Evolutionary conservation across 2,888 invertebrate species (phyloP), one percentile per base, ranked within the genome.

Genomic region (Torymus tubicola): DNA sequence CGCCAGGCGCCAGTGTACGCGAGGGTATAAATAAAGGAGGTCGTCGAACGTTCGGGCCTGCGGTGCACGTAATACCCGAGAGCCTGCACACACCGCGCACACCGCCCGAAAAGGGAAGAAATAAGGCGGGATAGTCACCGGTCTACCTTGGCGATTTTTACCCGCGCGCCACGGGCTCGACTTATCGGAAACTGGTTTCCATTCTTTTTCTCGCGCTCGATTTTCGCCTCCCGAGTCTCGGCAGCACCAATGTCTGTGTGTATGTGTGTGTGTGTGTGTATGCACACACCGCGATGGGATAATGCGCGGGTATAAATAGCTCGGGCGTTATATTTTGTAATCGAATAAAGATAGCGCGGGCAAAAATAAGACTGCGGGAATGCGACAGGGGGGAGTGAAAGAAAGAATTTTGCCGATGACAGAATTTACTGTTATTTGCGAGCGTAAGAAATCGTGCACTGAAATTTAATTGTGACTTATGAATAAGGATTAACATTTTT

Each of bases 111-210:
- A 82, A 84, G 75, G 76, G 42, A 77, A 80, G 72, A 83, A 81
- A 80, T 78, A 81, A 79, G 61, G 72, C 80, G 24, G 50, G n/a
- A 53, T 16, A 24, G 78, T 80, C 84, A 84, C 82, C 84, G 83
- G 84, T 80, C 86, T 86, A 85, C 88, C 88, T 88, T 88, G 86
- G 84, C 83, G 72, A 84, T 85, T 86, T 85, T 86, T 87, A 80
- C 78, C 61, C 42, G 77, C 70, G 84, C 84, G 2, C 31, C 5
- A 8, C 2, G 24, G 52, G 18, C 53, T 67, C 65, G 64, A 80
- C 68, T 86, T 87, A 87, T 86, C 85, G 87, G 80, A 86, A 88
- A 88, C 88, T 87, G 87, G 88, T 88, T 88, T 86, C 31, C 21
- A 50, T 64, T 58, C 42, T 70, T 24, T 14, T 63, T 16, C 24